A percentile compares a stretch with the other conserved stretches of the same genome.
Conservation (phyloP, 2,113 vertebrate genomes). For the Malurus cyaneus region DNA sequence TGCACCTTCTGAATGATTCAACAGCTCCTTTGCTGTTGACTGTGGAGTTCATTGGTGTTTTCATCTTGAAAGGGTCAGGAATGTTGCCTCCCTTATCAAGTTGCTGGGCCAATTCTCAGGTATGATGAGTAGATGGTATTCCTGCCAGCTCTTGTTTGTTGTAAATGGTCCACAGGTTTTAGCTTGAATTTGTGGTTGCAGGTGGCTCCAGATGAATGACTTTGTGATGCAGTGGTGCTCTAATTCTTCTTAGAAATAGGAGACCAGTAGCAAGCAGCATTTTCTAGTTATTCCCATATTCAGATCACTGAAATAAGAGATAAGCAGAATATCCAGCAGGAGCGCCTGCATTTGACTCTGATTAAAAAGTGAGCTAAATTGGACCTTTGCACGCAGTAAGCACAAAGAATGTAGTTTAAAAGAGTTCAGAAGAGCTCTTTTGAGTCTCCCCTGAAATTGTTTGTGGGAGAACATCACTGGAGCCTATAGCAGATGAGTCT, state of each 20-base stretch:
- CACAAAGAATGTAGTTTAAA: background rate
- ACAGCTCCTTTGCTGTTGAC: background rate
- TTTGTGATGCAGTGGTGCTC: background rate
- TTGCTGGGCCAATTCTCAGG: background rate
- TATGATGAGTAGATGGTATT: background rate
- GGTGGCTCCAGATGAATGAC: background rate
- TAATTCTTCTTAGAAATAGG: background rate
- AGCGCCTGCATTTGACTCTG: background rate
- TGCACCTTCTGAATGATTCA: background rate
- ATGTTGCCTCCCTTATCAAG: background rate
- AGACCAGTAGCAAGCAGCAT: background rate
- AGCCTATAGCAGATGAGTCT: background rate
- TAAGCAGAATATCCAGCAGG: background rate
- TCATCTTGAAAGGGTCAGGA: background rate
- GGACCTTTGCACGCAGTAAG: background rate
- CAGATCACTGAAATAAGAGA: background rate
- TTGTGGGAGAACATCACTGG: background rate
- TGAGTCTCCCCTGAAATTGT: background rate
- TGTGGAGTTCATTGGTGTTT: background rate
- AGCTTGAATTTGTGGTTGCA: conserved; percentile 22
- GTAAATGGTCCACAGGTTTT: conserved; percentile 1
- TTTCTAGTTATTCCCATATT: background rate
- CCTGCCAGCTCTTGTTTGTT: background rate
- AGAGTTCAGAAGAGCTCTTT: background rate
- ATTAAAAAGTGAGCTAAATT: background rate